Conservation (phyloP, 2,888 invertebrate genomes). For the Trissolcus brochymenae region DNA sequence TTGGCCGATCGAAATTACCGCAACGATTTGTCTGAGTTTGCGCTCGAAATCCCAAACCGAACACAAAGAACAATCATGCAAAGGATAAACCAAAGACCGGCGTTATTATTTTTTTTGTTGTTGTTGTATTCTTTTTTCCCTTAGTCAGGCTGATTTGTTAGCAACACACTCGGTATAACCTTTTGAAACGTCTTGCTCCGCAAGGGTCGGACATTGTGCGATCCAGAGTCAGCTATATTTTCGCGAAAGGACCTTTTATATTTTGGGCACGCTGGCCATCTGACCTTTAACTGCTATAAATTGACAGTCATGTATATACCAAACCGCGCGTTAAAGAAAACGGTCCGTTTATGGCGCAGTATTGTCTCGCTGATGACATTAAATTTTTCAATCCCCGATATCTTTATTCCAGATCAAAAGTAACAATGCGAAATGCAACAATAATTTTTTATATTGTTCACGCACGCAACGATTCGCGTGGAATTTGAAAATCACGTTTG, state of each 20-base stretch:
- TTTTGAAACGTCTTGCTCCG: slow-evolving; percentile 17
- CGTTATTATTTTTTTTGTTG: no score
- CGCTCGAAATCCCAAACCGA: background rate
- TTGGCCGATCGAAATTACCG: slow-evolving; percentile 1
- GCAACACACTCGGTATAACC: slow-evolving; percentile 3
- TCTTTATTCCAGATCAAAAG: no score
- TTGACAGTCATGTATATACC: slow-evolving; percentile 47
- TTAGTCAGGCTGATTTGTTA: slow-evolving; percentile 22
- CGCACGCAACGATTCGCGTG: no score
- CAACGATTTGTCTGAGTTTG: slow-evolving; percentile 14
- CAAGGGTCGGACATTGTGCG: slow-evolving; percentile 40
- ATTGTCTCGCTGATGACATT: slow-evolving; percentile 9
- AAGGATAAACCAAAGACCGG: no score
- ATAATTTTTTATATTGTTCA: no score
- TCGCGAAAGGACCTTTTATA: slow-evolving; percentile 37
- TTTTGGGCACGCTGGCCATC: slow-evolving; percentile 46
- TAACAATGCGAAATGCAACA: no score
- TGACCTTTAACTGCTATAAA: slow-evolving; percentile 47
- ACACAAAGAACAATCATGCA: no score
- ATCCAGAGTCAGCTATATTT: slow-evolving; percentile 44
- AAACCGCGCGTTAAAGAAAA: slow-evolving; percentile 33
- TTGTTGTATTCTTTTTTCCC: no score
- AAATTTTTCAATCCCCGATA: no score
- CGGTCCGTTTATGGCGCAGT: slow-evolving; percentile 24
- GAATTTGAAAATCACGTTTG: no score